Base-by-base conservation (phyloP, 2,888 invertebrate species). In the Vesta saturnalis region DNA sequence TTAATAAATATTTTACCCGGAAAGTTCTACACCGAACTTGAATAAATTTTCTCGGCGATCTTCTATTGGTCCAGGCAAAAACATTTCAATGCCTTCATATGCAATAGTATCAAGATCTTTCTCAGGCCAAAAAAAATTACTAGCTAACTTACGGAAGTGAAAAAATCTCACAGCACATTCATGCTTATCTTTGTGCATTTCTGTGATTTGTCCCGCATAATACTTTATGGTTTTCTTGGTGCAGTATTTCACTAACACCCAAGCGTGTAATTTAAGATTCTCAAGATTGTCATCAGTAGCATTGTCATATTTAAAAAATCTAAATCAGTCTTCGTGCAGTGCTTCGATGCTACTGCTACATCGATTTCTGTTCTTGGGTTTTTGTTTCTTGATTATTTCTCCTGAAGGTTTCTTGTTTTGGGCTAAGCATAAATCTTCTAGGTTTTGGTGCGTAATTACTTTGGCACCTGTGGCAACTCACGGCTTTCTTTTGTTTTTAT, bases 121-220 rank as follows among this genome's bases (percentile, higher is more conserved):
- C 30, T 4, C 30, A 30, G 30, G 46, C 14, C 46, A 46, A 46
- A 6, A n/a, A n/a, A 46, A 14, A 4, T 8, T n/a, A 46, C n/a
- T 14, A 14, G 6, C 4, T 46, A 14, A 46, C 4, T 14, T 46
- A 14, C n/a, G 4, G n/a, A 46, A 46, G 4, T 46, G 8, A 8
- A 46, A 14, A 46, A 46, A 46, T 46, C n/a, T 46, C n/a, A 46
- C 14, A 46, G 10, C 30, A 30, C 30, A 5, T 30, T 30, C 30
- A 30, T 10, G 30, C 10, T 5, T 30, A 30, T 10, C 46, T 14
- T 8, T 14, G n/a, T 14, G n/a, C 4, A 46, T 46, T 8, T 46
- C 46, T 46, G 14, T 46, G 46, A 46, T 46, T 14, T 46, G 46
- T n/a, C n/a, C n/a, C n/a, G n/a, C n/a, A n/a, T n/a, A n/a, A n/a